These are phyloP conservation scores for Neogale vison DNA, from an alignment of 2,113 vertebrate species.

Conservation along the genomic window DNA sequence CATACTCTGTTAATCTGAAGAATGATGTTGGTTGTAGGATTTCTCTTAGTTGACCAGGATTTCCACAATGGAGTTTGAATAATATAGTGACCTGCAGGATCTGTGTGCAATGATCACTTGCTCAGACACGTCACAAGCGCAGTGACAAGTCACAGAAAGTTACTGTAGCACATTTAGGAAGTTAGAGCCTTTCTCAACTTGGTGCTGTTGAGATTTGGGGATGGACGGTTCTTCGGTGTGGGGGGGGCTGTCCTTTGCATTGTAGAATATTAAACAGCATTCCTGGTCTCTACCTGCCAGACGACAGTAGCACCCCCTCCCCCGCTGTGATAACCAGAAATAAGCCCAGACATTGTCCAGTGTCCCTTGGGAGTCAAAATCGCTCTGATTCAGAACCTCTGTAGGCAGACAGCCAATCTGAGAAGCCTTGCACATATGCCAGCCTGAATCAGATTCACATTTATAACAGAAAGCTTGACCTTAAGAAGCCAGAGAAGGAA, in stretches of 20 bases:
- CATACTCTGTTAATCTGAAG: background rate
- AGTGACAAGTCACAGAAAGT: background rate
- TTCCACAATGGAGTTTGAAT: background rate
- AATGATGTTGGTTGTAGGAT: background rate
- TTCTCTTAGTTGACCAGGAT: background rate
- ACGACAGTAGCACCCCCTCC: background rate
- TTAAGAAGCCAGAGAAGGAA: background rate
- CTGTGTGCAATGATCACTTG: background rate
- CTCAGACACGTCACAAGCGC: background rate
- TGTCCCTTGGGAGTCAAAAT: background rate
- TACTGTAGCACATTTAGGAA: background rate
- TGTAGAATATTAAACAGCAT: background rate
- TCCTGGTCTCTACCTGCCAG: background rate
- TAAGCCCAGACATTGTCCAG: background rate
- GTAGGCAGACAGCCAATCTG: background rate
- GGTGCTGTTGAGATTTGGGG: background rate
- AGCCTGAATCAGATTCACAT: background rate
- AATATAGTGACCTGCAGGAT: background rate
- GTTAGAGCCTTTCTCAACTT: background rate
- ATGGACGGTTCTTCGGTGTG: background rate
- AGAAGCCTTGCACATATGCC: background rate
- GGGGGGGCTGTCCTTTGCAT: background rate
- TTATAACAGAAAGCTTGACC: background rate
- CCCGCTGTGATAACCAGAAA: background rate
- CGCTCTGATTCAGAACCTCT: background rate